Percentiles rank a stretch among this genome's conserved stretches.
Conservation (phyloP, 1,140 invertebrate genomes). For the Watersipora subatra region DNA sequence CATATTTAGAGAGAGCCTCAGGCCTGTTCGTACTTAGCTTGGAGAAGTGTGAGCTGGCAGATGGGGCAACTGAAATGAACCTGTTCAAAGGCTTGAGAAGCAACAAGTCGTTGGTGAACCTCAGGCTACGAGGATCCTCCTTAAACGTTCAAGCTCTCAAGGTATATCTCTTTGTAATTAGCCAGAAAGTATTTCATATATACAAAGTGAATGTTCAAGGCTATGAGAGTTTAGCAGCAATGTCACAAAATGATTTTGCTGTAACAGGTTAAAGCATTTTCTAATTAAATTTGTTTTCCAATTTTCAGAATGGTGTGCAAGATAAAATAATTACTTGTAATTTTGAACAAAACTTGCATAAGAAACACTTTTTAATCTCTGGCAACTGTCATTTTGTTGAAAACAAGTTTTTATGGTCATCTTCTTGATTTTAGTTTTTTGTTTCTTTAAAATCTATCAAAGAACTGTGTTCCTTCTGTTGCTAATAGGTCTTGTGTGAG, state of each 20-base stretch:
- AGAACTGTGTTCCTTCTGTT: background rate
- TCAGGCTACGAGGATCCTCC: background rate
- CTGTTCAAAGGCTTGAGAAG: background rate
- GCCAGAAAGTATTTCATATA: background rate
- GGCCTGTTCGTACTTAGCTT: background rate
- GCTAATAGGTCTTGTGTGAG: constrained; percentile 15
- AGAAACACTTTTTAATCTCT: background rate
- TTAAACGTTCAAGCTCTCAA: background rate
- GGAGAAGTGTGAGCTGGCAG: background rate
- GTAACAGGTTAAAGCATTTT: background rate
- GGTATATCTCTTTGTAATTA: background rate
- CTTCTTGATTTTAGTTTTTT: background rate
- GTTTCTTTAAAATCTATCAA: background rate
- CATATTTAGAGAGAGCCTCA: background rate
- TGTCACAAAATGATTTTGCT: background rate
- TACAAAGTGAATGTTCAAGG: background rate
- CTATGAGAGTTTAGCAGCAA: background rate
- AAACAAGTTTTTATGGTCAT: background rate
- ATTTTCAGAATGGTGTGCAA: background rate
- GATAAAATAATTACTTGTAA: background rate
- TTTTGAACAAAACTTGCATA: background rate
- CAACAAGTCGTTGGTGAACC: background rate
- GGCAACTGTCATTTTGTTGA: background rate
- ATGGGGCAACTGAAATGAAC: background rate
- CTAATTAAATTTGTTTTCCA: background rate